These are phyloP conservation scores for Pterocles burchelli DNA, from an alignment of 2,113 vertebrate species.

Conservation along the genomic window DNA sequence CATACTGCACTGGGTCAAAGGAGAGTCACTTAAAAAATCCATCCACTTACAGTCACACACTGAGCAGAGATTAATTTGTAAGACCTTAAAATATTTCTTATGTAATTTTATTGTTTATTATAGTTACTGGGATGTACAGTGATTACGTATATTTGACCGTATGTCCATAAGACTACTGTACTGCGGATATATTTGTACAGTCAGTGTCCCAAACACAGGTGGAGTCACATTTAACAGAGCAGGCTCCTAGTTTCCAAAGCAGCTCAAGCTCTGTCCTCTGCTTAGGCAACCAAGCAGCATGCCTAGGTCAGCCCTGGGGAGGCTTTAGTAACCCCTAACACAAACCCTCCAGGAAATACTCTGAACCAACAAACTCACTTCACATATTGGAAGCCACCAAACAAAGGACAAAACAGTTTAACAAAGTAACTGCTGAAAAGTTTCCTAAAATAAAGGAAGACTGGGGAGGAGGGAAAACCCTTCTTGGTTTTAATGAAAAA, in stretches of 20 bases:
- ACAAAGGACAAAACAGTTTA: neutral
- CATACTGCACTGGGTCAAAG: neutral
- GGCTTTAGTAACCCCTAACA: neutral
- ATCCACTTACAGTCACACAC: neutral
- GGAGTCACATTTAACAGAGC: neutral
- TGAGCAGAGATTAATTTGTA: neutral
- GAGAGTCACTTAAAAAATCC: neutral
- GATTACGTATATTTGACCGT: neutral
- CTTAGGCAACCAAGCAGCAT: neutral
- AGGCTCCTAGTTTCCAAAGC: neutral
- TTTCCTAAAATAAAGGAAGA: neutral
- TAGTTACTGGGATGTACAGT: neutral
- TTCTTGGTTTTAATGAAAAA: conserved; percentile 14
- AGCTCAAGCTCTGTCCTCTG: neutral
- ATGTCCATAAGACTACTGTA: neutral
- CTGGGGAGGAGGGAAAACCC: neutral
- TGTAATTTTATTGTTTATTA: neutral
- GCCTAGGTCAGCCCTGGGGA: neutral
- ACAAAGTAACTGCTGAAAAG: neutral
- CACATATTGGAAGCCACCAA: neutral
- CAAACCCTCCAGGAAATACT: neutral
- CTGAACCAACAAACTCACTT: neutral
- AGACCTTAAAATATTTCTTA: neutral
- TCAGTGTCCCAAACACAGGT: neutral
- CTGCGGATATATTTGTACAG: neutral